Percentiles rank a stretch among this genome's conserved stretches.
These are phyloP conservation scores for Hetaerina americana DNA, from an alignment of 1,140 invertebrate species.

Conservation along the genomic window DNA sequence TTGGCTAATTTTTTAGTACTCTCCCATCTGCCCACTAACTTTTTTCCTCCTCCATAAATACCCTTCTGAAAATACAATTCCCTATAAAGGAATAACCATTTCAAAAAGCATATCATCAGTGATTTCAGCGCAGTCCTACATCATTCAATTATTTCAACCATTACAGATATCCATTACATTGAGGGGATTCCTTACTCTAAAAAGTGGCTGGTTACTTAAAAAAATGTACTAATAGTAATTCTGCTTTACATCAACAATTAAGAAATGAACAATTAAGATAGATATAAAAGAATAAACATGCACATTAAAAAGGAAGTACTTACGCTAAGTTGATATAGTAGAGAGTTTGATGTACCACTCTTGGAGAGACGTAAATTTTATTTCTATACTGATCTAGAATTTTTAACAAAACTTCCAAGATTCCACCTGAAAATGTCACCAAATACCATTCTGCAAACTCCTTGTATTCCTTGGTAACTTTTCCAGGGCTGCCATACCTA, in stretches of 20 bases:
- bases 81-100: too few relatives aligned
- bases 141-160: too few relatives aligned
- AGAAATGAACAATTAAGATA: conserved; percentile 1
- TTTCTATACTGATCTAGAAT: conserved; percentile 79
- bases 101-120: too few relatives aligned
- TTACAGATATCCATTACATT: too few relatives aligned
- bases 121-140: too few relatives aligned
- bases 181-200: too few relatives aligned
- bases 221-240: too few relatives aligned
- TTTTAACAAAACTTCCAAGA: conserved; percentile 70
- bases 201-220: too few relatives aligned
- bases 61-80: too few relatives aligned
- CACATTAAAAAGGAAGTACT: conserved; percentile 19
- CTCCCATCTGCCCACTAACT: too few relatives aligned
- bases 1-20: too few relatives aligned
- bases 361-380: conserved; percentile 77
- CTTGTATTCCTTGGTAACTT: conserved; percentile 80
- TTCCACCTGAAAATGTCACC: conserved; percentile 81
- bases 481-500: conserved; percentile 91
- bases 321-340: conserved; percentile 82
- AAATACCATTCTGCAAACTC: conserved; percentile 93
- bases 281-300: conserved; percentile 5
- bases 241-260: not conserved
- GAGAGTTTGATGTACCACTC: conserved; percentile 83
- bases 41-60: too few relatives aligned